Evolutionary conservation across 2,888 invertebrate species (phyloP).

Genomic region (Deroplatys truncata): DNA sequence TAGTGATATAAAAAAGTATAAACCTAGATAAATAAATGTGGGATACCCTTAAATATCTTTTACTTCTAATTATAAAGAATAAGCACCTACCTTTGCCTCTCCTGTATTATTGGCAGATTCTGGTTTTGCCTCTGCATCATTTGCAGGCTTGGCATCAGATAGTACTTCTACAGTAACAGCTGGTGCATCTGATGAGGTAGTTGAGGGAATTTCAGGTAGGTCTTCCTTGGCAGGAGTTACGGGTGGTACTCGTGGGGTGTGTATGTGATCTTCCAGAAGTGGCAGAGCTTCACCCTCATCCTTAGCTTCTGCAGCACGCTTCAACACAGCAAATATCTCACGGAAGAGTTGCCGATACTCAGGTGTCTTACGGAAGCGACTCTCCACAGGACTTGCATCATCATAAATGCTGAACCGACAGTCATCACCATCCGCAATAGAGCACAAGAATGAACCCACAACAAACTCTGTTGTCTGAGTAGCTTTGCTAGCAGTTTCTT

Average conservation of each 20-base stretch:
- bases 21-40: too few relatives aligned
- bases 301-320: conserved; percentile 78
- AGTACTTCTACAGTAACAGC: not conserved
- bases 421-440: conserved; percentile 80
- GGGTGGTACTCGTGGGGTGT: conserved; percentile 57
- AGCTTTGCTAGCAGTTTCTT: conserved; percentile 77
- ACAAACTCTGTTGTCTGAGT: conserved; percentile 73
- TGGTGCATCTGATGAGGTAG: not conserved
- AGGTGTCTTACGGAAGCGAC: conserved; percentile 75
- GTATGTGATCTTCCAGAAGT: conserved; percentile 60
- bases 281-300: conserved; percentile 75
- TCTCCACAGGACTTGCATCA: conserved; percentile 70
- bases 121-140: not conserved
- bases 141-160: not conserved
- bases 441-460: conserved; percentile 77
- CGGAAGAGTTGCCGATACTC: conserved; percentile 77
- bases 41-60: too few relatives aligned
- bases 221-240: conserved; percentile 66
- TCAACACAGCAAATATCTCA: conserved; percentile 78
- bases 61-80: too few relatives aligned
- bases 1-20: too few relatives aligned
- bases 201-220: conserved; percentile 45
- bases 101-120: not conserved
- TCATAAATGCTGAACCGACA: conserved; percentile 83
- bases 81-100: not conserved